These are phyloP conservation scores for Spinus olivaceus DNA, from an alignment of 2,797 vertebrate species.

Conservation along the genomic window DNA sequence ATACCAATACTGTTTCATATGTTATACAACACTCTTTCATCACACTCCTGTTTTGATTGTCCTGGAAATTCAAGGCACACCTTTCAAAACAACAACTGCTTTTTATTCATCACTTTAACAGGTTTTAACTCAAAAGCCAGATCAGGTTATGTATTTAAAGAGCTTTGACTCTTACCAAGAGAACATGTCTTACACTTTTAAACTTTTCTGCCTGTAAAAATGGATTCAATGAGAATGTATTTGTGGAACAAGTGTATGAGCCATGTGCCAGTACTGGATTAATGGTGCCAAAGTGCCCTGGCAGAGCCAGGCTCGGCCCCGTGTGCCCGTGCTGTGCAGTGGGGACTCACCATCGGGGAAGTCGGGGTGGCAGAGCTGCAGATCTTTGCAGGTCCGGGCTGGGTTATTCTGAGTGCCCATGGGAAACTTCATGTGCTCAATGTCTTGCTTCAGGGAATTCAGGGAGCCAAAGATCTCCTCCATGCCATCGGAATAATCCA, in stretches of 20 bases:
- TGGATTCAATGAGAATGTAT: background rate
- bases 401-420: conserved; percentile 96
- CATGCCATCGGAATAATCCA: conserved; percentile 94
- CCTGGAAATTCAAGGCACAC: background rate
- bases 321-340: background rate
- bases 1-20: background rate
- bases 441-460: conserved; percentile 94
- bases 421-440: conserved; percentile 98
- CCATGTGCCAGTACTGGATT: background rate
- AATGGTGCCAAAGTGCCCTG: background rate
- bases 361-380: conserved; percentile 95
- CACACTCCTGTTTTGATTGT: background rate
- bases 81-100: background rate
- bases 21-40: background rate
- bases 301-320: background rate
- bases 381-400: conserved; percentile 93
- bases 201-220: background rate
- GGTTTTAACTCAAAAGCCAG: background rate
- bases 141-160: background rate
- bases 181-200: background rate
- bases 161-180: background rate
- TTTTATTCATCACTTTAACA: background rate
- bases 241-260: background rate
- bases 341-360: conserved; percentile 88
- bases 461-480: conserved; percentile 94